These are phyloP conservation scores for Acronicta alni DNA, from an alignment of 2,888 invertebrate genomes.

Conservation along the genomic window DNA sequence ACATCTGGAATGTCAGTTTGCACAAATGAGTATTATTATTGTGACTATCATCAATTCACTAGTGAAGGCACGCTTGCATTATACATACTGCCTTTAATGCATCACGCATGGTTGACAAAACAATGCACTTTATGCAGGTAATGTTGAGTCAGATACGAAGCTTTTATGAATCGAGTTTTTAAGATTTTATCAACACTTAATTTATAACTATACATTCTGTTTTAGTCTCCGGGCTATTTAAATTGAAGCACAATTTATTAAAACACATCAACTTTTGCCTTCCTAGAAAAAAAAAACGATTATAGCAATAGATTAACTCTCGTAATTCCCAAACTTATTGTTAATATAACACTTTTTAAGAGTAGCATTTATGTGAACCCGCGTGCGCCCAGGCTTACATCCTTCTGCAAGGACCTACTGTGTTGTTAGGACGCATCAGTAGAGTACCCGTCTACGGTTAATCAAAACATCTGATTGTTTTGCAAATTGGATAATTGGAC, in stretches of 20 bases:
- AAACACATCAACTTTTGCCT: not conserved
- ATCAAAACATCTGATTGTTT: slow-evolving; percentile 58
- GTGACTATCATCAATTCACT: too few species aligned
- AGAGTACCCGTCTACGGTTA: slow-evolving; percentile 44
- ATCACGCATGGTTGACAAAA: slow-evolving; percentile 23
- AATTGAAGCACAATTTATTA: too few species aligned
- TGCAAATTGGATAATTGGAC: slow-evolving; percentile 71
- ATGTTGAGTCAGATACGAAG: slow-evolving; percentile 19
- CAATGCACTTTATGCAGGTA: slow-evolving; percentile 18
- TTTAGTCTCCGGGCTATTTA: too few species aligned
- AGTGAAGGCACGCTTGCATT: too few species aligned
- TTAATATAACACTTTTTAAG: too few species aligned
- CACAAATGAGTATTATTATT: not conserved
- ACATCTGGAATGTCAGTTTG: too few species aligned
- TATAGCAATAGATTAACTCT: too few species aligned
- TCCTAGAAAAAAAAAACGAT: too few species aligned
- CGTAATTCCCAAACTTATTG: too few species aligned
- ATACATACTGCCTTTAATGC: slow-evolving; percentile 2
- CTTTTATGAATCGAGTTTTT: slow-evolving; percentile 14
- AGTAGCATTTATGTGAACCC: not conserved
- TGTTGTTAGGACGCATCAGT: slow-evolving; percentile 11
- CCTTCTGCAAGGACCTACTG: slow-evolving; percentile 1
- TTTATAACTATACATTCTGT: not conserved
- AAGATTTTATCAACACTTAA: slow-evolving; percentile 11
- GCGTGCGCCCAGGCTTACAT: slow-evolving; percentile 11